Evolutionary conservation across 1,140 invertebrate species (phyloP), one percentile per base, ranked within the genome.

Genomic region (Magallana gigas): DNA sequence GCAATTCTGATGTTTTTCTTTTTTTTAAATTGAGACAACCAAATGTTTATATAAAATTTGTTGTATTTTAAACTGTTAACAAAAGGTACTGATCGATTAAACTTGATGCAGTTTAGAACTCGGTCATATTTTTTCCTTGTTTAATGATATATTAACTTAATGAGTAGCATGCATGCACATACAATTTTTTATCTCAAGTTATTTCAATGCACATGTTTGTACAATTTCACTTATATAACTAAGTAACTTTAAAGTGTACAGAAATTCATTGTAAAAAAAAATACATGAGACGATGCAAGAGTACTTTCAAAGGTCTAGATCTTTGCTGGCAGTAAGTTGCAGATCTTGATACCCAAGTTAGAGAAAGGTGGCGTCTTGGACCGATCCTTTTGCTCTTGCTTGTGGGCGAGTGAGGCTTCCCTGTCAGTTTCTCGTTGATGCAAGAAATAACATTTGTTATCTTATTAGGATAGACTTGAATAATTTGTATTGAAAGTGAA

Each of bases 311-410:
- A 8, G 59, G 16, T 23, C 23, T 23, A 23, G 23, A 23, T 23
- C 11, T 16, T 60, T 60, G 60, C 60, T 62, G 60, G 60, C 16
- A 64, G 60, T 64, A n/a, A 64, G 60, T 64, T 64, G 60, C n/a
- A 64, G 60, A 64, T 64, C 60, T 64, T 64, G 60, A 64, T 18
- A 64, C 60, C 60, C 60, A 64, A 64, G 60, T 64, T 4, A n/a
- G 60, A 16, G 60, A 64, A 64, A 18, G 60, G 60, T 18, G 60
- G 60, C 18, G 60, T 64, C 60, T 64, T 14, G 7, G 60, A 64
- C 60, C 60, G 60, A 64, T 64, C 60, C 60, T 64, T 64, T 64
- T 64, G 60, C 60, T 64, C 16, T 18, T 64, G 60, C 60, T 64
- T 64, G 60, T 64, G 60, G 60, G 60, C 14, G 60, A 64, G 60